Base-by-base conservation (phyloP, 2,888 invertebrate genomes). In the Eristalis tenax region DNA sequence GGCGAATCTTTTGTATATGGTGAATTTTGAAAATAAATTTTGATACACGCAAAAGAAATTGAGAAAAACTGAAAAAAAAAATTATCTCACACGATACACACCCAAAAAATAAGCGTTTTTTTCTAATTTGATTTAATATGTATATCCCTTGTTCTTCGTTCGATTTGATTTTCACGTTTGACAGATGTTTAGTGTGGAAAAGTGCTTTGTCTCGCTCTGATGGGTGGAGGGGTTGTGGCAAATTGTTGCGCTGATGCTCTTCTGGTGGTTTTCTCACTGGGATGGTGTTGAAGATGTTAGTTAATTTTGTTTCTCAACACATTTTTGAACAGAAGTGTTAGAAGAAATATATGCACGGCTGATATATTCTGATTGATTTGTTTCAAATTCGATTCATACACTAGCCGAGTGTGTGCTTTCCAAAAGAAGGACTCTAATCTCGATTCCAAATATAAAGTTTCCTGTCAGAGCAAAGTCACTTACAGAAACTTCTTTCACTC, bases 61-160 rank as follows among this genome's bases (percentile, higher is more conserved):
- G 1, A 10, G 70, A 56, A 50, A 74, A 32, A 32, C 32, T 32
- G 32, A 32, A 32, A 84, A 32, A 32, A 84, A 75, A 70, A 65
- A 28, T 69, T 61, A 64, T 70, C 50, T 74, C 15, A 78, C 73
- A 64, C 74, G 78, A 86, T 88, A 85, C 88, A 88, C 88, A 88
- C 88, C 88, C 88, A 86, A 85, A 68, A 70, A 61, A 50, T 50
- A 65, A 73, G n/a, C 68, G 63, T 75, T 66, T 32, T 61, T 57
- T 26, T 65, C 23, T 6, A 2, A 43, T 43, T n/a, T 43, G 18
- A 32, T 32, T 32, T 32, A 32, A 32, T 50, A 50, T 50, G 18
- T n/a, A 18, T 50, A 18, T 18, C 6, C 50, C 18, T 50, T 50
- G 50, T 50, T 22, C 15, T 43, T 18, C 23, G 40, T 23, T n/a